phyloP scores from a whole-genome alignment of 2,797 vertebrate species.

The Hippoglossus hippoglossus region DNA sequence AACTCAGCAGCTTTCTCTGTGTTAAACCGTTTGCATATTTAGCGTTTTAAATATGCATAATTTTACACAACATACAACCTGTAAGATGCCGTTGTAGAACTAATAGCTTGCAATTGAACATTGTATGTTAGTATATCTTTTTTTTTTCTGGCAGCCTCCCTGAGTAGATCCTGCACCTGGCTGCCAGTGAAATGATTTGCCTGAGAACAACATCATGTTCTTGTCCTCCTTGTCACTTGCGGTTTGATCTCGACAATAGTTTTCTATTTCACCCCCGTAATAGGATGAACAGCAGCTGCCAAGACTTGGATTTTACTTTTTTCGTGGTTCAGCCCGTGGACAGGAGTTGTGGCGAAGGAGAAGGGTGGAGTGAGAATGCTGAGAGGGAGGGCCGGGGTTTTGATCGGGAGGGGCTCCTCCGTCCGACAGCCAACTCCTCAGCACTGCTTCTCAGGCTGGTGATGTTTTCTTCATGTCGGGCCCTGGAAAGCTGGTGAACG shows the following conservation, averaged over 20 bases:
- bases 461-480: conserved; percentile 48
- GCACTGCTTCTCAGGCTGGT: conserved; percentile 43
- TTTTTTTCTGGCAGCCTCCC: conserved; percentile 2
- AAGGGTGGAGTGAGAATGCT: conserved; percentile 50
- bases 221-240: conserved; percentile 12
- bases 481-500: conserved; percentile 42
- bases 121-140: neutral
- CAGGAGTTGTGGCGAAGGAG: conserved; percentile 26
- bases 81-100: neutral
- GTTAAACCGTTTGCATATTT: conserved; percentile 34
- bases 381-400: conserved; percentile 39
- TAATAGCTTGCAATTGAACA: neutral
- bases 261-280: conserved; percentile 25
- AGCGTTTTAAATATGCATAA: conserved; percentile 2
- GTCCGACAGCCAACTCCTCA: conserved; percentile 46
- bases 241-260: conserved; percentile 18
- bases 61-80: conserved; percentile 26
- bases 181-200: conserved; percentile 11
- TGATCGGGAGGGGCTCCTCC: conserved; percentile 42
- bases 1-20: conserved; percentile 56
- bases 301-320: conserved; percentile 10
- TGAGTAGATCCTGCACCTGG: neutral
- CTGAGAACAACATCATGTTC: conserved; percentile 13
- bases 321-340: conserved; percentile 8
- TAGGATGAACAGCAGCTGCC: conserved; percentile 15